phyloP scores from a whole-genome alignment of 2,888 invertebrate genomes.

The Amiota minor region DNA sequence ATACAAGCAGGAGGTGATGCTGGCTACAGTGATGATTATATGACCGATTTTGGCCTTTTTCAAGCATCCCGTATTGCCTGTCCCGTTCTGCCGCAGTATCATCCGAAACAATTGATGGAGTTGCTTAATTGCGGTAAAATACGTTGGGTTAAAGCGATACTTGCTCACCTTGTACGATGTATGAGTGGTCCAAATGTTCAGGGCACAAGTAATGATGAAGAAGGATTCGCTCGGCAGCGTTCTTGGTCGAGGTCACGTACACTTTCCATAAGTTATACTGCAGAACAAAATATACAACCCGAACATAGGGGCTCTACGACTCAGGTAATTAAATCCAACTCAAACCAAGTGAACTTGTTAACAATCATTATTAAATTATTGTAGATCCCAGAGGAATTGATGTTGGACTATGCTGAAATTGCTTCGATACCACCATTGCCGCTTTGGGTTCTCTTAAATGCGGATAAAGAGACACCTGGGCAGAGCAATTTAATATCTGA shows the following conservation, averaged over 20 bases:
- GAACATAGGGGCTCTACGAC: slow-evolving; percentile 86
- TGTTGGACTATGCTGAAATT: slow-evolving; percentile 94
- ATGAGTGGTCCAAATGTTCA: slow-evolving; percentile 78
- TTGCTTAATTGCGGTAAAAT: slow-evolving; percentile 98
- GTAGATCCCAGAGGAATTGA: slow-evolving; percentile 87
- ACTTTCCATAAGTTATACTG: slow-evolving; percentile 88
- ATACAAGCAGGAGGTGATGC: slow-evolving; percentile 69
- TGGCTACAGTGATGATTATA: slow-evolving; percentile 79
- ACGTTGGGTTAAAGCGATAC: slow-evolving; percentile 97
- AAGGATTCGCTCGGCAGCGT: slow-evolving; percentile 78
- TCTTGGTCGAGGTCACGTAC: slow-evolving; percentile 93
- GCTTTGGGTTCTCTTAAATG: slow-evolving; percentile 94
- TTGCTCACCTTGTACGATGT: slow-evolving; percentile 94
- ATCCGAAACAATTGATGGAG: slow-evolving; percentile 99
- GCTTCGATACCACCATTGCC: slow-evolving; percentile 98
- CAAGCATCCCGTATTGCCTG: slow-evolving; percentile 98
- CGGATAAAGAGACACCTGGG: slow-evolving; percentile 87
- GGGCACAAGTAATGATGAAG: slow-evolving; percentile 75
- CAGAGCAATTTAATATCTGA: slow-evolving; percentile 55
- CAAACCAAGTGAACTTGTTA: background rate
- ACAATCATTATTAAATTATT: background rate
- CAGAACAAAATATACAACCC: slow-evolving; percentile 84
- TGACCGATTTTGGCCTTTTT: slow-evolving; percentile 95
- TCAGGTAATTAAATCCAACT: slow-evolving; percentile 71
- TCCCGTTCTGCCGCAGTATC: slow-evolving; percentile 98